Evolutionary conservation across 2,113 vertebrate genomes (phyloP), one percentile per base, ranked within the genome.

Genomic region (Eurypyga helias): DNA sequence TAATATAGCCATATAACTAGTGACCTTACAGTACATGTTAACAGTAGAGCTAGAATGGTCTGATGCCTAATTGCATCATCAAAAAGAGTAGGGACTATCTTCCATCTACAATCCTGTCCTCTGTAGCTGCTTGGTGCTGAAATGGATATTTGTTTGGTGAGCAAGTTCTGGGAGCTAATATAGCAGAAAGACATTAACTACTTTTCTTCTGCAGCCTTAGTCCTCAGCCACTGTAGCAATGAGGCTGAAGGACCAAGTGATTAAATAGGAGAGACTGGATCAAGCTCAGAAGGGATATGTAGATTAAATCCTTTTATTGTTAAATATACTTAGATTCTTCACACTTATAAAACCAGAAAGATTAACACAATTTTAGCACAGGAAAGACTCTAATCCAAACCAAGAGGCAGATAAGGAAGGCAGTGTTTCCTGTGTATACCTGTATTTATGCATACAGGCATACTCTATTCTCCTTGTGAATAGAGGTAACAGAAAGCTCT

Each of bases 101-200:
- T 65, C 29, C 7, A 1, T 41, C 18, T 54, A 17, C 0, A 2
- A 2, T 6, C 6, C 8, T 48, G 13, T 54, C 26, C 13, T 20
- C 23, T 61, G 36, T 45, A 67, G 10, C 2, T 72, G 72, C 51
- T 61, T 67, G 48, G 34, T 78, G 31, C 12, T 67, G 60, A 62
- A 28, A 11, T 36, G 16, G 11, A 14, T 34, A 43, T 48, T 34
- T 46, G 7, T 65, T 70, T 65, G 36, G n/a, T 29, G 25, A 86
- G 45, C 29, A 64, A 48, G 38, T 48, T 60, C n/a, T 58, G 12
- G 29, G 25, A 82, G 7, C 49, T 71, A 65, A 90, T 24, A 31
- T 4, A 81, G n/a, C 18, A 77, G 49, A 60, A 70, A 76, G 36
- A 58, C 9, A 2, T 51, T 46, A 45, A 38, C 9, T 64, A n/a